Percentiles rank a stretch among this genome's conserved stretches.
phyloP scores from a whole-genome alignment of 2,888 invertebrate genomes.

The Macrophya alboannulata region DNA sequence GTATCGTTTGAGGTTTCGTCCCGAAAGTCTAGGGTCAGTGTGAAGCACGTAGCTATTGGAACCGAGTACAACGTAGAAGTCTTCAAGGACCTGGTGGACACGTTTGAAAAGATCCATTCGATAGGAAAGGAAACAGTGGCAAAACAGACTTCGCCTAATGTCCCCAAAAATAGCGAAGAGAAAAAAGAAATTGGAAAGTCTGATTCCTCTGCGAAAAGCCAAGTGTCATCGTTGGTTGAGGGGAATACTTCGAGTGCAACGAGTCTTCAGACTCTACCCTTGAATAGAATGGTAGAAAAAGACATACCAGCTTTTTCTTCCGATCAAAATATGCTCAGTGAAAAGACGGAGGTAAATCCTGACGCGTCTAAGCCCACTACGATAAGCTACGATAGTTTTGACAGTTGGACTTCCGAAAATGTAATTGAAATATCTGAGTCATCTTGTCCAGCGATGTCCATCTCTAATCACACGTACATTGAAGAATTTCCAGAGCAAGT shows the following conservation, averaged over 20 bases:
- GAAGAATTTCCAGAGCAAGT: slow-evolving; percentile 42
- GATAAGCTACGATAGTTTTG: slow-evolving; percentile 37
- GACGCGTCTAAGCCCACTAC: neutral
- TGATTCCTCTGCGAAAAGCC: too few species aligned
- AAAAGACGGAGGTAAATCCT: neutral
- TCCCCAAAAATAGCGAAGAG: neutral
- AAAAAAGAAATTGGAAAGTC: neutral
- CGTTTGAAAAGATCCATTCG: slow-evolving; percentile 6
- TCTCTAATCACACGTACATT: slow-evolving; percentile 33
- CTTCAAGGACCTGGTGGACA: slow-evolving; percentile 29
- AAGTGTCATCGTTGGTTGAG: neutral
- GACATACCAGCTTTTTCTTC: neutral
- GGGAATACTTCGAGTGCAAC: neutral
- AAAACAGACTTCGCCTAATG: neutral
- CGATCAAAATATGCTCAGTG: neutral
- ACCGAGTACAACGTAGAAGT: slow-evolving; percentile 39
- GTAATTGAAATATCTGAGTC: neutral
- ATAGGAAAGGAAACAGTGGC: neutral
- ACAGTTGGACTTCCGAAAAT: slow-evolving; percentile 7
- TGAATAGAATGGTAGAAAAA: neutral
- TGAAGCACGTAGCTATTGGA: slow-evolving; percentile 13
- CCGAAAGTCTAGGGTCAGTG: slow-evolving; percentile 6
- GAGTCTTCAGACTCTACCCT: too few species aligned
- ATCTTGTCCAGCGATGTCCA: neutral
- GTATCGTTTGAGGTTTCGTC: neutral